phyloP scores from a whole-genome alignment of 2,888 invertebrate genomes.

The Neocrepidodera transversa region DNA sequence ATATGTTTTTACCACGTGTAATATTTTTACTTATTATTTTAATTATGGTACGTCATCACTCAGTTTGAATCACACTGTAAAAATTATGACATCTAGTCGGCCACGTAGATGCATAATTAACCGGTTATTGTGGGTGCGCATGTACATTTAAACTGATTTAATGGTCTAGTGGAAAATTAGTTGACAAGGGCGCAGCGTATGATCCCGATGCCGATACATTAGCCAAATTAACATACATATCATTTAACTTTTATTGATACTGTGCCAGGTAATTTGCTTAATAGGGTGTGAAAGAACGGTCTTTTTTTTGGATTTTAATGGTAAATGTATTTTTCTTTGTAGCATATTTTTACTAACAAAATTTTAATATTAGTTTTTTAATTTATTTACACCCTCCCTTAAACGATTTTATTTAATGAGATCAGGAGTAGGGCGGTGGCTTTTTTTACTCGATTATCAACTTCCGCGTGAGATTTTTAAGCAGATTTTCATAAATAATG shows the following conservation, averaged over 20 bases:
- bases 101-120: conserved; percentile 11
- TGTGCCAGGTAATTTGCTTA: not conserved
- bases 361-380: conserved; percentile 17
- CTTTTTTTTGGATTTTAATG: too few relatives aligned
- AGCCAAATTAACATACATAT: conserved; percentile 9
- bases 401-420: conserved; percentile 34
- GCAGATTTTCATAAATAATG: conserved; percentile 34
- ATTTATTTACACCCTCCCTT: conserved; percentile 11
- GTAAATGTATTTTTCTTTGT: not conserved
- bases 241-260: not conserved
- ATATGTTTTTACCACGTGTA: too few relatives aligned
- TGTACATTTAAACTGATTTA: conserved; percentile 19
- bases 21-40: too few relatives aligned
- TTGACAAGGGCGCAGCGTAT: conserved; percentile 19
- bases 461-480: conserved; percentile 27
- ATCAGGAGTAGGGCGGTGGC: conserved; percentile 15
- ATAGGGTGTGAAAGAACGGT: not conserved
- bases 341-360: not conserved
- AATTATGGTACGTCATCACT: too few relatives aligned
- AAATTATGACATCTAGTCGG: not conserved
- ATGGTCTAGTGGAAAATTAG: conserved; percentile 23
- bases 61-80: not conserved
- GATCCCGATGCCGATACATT: conserved; percentile 8
- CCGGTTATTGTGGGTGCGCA: conserved; percentile 12
- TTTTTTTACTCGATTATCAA: conserved; percentile 28